These are phyloP conservation scores for Erannis defoliaria DNA, from an alignment of 2,888 invertebrate genomes.

Conservation along the genomic window DNA sequence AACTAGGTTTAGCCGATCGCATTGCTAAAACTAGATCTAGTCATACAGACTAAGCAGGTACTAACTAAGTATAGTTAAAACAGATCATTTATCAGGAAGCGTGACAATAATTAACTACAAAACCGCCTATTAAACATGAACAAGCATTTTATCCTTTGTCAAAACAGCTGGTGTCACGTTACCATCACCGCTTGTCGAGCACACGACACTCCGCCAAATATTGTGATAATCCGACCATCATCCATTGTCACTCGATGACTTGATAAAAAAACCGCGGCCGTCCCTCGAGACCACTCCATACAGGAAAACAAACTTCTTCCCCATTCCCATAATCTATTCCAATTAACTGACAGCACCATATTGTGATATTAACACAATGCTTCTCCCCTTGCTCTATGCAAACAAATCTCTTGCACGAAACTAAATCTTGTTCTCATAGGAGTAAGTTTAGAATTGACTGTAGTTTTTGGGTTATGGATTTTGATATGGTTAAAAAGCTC, in stretches of 20 bases:
- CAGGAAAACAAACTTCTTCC: constrained; percentile 70
- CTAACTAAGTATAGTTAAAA: no score
- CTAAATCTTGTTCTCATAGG: constrained; percentile 38
- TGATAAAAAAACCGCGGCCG: constrained; percentile 78
- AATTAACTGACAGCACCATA: constrained; percentile 87
- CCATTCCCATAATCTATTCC: constrained; percentile 87
- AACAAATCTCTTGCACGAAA: constrained; percentile 40
- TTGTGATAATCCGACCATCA: constrained; percentile 80
- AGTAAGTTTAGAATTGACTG: constrained; percentile 43
- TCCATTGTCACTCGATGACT: constrained; percentile 83
- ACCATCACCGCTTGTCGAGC: constrained; percentile 56
- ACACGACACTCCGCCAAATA: constrained; percentile 80
- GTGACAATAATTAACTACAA: constrained; percentile 49
- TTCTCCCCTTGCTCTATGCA: constrained; percentile 64
- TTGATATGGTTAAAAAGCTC: constrained; percentile 66
- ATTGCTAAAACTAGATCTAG: no score
- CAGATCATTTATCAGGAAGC: constrained; percentile 29
- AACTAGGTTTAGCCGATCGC: no score
- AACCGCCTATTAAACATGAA: constrained; percentile 58
- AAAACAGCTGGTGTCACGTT: constrained; percentile 69
- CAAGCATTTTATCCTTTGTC: constrained; percentile 53
- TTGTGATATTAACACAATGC: constrained; percentile 85
- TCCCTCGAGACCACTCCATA: constrained; percentile 75
- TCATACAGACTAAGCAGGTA: no score
- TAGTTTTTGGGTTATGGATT: constrained; percentile 49